phyloP scores from a whole-genome alignment of 1,140 invertebrate genomes.

The Harlomillsia oculata region DNA sequence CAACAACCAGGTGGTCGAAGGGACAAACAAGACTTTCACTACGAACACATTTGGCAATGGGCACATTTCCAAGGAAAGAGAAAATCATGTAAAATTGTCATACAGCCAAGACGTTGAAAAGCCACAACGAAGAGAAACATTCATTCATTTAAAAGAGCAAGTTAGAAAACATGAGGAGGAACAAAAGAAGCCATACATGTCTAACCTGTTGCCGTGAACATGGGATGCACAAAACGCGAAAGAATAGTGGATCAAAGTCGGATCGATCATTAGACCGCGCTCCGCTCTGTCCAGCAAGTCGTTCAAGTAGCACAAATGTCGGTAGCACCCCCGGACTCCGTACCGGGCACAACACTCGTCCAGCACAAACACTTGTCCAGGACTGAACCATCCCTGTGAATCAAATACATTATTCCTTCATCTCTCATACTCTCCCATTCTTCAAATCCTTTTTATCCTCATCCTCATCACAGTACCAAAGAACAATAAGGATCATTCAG shows the following conservation, averaged over 20 bases:
- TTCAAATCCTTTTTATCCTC: not conserved
- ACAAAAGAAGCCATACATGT: slow-evolving; percentile 34
- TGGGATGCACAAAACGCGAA: slow-evolving; percentile 98
- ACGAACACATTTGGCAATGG: slow-evolving; percentile 17
- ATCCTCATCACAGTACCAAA: slow-evolving; percentile 56
- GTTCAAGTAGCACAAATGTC: slow-evolving; percentile 91
- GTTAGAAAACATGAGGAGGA: slow-evolving; percentile 27
- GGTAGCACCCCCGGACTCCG: slow-evolving; percentile 90
- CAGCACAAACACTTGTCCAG: slow-evolving; percentile 93
- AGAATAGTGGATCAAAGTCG: slow-evolving; percentile 94
- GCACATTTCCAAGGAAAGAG: slow-evolving; percentile 25
- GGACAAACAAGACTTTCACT: slow-evolving; percentile 3
- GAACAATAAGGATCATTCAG: slow-evolving; percentile 95
- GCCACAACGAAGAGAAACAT: slow-evolving; percentile 16
- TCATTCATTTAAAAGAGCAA: slow-evolving; percentile 26
- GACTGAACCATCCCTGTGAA: slow-evolving; percentile 93
- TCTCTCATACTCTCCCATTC: not conserved
- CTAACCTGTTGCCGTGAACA: slow-evolving; percentile 90
- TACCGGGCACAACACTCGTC: slow-evolving; percentile 98
- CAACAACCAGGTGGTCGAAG: slow-evolving; percentile 14
- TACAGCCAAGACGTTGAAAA: slow-evolving; percentile 29
- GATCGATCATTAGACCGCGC: slow-evolving; percentile 91
- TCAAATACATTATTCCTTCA: slow-evolving; percentile 14
- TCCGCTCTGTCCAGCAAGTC: slow-evolving; percentile 93
- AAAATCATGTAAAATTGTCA: slow-evolving; percentile 18